Conservation (phyloP, 1,140 invertebrate genomes). For the Apis cerana region DNA sequence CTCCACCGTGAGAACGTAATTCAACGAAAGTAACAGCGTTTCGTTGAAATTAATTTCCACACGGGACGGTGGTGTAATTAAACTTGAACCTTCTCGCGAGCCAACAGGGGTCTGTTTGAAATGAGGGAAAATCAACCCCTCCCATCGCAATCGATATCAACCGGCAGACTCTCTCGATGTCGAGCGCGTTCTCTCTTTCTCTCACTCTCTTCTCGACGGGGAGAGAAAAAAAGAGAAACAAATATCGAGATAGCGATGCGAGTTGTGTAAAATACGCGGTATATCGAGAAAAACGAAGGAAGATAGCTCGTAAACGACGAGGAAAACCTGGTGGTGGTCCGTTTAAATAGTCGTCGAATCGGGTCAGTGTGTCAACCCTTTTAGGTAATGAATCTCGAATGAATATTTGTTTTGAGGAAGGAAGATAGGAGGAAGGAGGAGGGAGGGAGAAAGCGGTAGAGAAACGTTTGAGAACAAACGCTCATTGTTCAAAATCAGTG, state of each 20-base stretch:
- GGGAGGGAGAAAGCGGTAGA: neutral
- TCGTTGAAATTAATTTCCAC: slow-evolving; percentile 14
- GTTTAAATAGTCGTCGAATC: slow-evolving; percentile 16
- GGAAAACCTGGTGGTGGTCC: slow-evolving; percentile 22
- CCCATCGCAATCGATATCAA: slow-evolving; percentile 19
- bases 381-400: slow-evolving; percentile 59
- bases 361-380: slow-evolving; percentile 53
- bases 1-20: neutral
- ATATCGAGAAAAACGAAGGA: slow-evolving; percentile 34
- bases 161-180: neutral
- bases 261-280: slow-evolving; percentile 29
- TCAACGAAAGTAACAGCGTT: slow-evolving; percentile 3
- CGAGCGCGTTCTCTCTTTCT: neutral
- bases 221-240: slow-evolving; percentile 12
- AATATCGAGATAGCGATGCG: slow-evolving; percentile 32
- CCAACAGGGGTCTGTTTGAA: neutral
- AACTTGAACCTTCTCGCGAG: slow-evolving; percentile 20
- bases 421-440: no score
- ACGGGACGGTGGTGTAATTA: slow-evolving; percentile 5
- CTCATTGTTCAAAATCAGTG: slow-evolving; percentile 26
- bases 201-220: neutral
- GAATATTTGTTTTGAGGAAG: slow-evolving; percentile 34
- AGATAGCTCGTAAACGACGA: slow-evolving; percentile 17
- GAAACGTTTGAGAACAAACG: slow-evolving; percentile 26
- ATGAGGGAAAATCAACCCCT: neutral